phyloP scores from a whole-genome alignment of 2,113 vertebrate species.

The Nycticryphes semicollaris region DNA sequence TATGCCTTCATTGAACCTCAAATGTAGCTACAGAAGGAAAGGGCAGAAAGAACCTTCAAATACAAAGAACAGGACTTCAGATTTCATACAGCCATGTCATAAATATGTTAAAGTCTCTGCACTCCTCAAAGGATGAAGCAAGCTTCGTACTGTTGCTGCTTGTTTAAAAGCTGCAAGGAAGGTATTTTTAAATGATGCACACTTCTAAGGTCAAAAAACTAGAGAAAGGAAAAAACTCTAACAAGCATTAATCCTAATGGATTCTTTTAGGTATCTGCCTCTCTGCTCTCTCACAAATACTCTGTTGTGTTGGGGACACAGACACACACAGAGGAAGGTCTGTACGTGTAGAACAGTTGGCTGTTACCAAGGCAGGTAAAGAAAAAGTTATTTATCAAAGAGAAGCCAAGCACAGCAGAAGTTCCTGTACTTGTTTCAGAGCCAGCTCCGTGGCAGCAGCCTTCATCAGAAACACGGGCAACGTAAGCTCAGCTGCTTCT shows the following conservation, averaged over 20 bases:
- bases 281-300: not conserved
- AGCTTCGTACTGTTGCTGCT: not conserved
- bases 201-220: not conserved
- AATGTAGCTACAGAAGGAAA: not conserved
- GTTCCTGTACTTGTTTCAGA: not conserved
- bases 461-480: not conserved
- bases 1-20: not conserved
- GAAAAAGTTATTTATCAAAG: not conserved
- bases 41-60: not conserved
- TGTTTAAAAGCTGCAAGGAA: not conserved
- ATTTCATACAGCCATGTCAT: not conserved
- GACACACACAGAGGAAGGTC: not conserved
- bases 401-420: not conserved
- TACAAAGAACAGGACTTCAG: not conserved
- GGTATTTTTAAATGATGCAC: not conserved
- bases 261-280: not conserved
- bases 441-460: not conserved
- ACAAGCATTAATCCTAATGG: not conserved
- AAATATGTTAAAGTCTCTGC: not conserved
- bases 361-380: not conserved
- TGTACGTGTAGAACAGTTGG: not conserved
- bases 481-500: not conserved
- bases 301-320: not conserved
- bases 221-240: not conserved
- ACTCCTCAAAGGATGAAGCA: not conserved